Conservation (phyloP, 2,113 vertebrate species). For the Oxygymnocypris stewartii region DNA sequence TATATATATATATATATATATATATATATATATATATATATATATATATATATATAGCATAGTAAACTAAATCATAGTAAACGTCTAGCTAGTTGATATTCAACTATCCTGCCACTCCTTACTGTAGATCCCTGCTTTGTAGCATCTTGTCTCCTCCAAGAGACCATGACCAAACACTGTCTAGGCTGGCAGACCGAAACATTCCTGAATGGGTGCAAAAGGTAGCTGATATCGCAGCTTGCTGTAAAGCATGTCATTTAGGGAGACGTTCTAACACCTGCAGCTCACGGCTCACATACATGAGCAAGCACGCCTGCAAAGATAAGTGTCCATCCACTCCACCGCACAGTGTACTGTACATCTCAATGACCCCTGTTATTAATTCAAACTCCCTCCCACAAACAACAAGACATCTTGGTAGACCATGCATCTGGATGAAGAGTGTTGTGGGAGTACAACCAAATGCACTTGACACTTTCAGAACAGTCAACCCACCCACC, state of each 20-base stretch:
- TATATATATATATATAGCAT: too few relatives aligned
- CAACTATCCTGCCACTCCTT: not conserved
- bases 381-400: constrained; percentile 7
- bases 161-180: constrained; percentile 39
- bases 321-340: constrained; percentile 6
- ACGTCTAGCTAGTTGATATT: too few relatives aligned
- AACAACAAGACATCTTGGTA: constrained; percentile 27
- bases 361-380: constrained; percentile 14
- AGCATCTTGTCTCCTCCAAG: constrained; percentile 8
- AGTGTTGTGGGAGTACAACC: constrained; percentile 56
- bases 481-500: constrained; percentile 58
- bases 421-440: constrained; percentile 43
- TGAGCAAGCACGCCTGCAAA: constrained; percentile 14
- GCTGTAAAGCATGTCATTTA: not conserved
- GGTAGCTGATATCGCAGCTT: not conserved
- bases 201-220: constrained; percentile 33
- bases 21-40: too few relatives aligned
- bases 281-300: not conserved
- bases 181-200: constrained; percentile 3
- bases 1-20: too few relatives aligned
- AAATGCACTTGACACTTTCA: constrained; percentile 58
- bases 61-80: too few relatives aligned
- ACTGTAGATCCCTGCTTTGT: not conserved
- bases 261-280: not conserved
- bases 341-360: not conserved